A percentile compares a stretch with the other conserved stretches of the same genome.
Evolutionary conservation across 1,140 invertebrate genomes (phyloP).

Genomic region (Parasteatoda tepidariorum): DNA sequence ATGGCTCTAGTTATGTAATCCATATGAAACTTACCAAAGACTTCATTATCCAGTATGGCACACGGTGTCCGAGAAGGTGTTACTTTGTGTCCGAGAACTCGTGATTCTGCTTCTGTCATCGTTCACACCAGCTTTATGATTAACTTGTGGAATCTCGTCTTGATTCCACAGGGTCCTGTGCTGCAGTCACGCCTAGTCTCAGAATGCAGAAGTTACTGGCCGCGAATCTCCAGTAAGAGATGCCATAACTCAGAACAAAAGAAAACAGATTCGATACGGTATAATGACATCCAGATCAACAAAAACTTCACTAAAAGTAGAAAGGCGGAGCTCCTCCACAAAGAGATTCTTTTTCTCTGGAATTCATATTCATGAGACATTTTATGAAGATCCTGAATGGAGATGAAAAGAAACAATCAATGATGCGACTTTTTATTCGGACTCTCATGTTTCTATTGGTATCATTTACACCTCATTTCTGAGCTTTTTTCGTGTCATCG

Average conservation of each 20-base stretch:
- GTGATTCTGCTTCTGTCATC: not conserved
- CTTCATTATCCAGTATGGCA: constrained; percentile 29
- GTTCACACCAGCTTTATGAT: constrained; percentile 13
- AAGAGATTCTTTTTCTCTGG: not conserved
- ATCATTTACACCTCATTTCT: not conserved
- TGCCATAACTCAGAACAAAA: constrained; percentile 14
- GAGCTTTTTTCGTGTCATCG: not conserved
- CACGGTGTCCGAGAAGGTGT: too few relatives aligned
- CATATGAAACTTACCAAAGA: constrained; percentile 10
- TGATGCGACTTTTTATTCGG: constrained; percentile 15
- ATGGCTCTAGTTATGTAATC: too few relatives aligned
- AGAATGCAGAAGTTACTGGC: constrained; percentile 23
- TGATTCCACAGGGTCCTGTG: not conserved
- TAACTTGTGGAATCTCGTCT: constrained; percentile 31
- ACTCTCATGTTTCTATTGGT: not conserved
- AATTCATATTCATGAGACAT: constrained; percentile 36
- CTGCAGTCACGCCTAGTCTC: constrained; percentile 24
- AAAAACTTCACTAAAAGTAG: not conserved
- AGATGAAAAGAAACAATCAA: not conserved
- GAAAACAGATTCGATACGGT: constrained; percentile 28
- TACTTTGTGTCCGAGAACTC: not conserved
- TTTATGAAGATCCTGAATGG: constrained; percentile 16
- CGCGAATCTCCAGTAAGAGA: not conserved
- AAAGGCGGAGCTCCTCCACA: constrained; percentile 12
- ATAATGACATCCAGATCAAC: constrained; percentile 28